Evolutionary conservation across 2,888 invertebrate genomes (phyloP), one percentile per base, ranked within the genome.

Genomic region (Sarcophaga subvicina): DNA sequence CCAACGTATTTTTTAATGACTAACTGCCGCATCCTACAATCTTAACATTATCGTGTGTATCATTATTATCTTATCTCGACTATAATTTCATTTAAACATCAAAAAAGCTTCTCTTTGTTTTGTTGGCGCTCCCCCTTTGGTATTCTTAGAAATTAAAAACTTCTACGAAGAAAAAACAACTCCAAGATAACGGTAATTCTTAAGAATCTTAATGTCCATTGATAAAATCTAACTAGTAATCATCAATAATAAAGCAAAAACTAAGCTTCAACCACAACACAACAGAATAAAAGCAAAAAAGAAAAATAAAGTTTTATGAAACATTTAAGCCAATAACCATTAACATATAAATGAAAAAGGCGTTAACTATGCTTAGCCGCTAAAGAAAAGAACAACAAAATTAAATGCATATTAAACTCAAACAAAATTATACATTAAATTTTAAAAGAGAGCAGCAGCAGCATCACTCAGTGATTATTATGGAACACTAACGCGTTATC

Each of bases 301-400:
- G 37, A 37, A 37, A 10, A 37, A 37, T 10, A 37, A 37, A 37
- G 37, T 37, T 37, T 37, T 37, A 8, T 37, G 10, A 37, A 37
- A 37, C 37, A 37, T 37, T 45, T 60, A 82, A 69, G 47, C 69
- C 27, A 4, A 22, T 64, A 62, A 71, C 63, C 63, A 83, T 83
- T 86, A 86, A 83, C 83, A 86, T 83, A 86, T 83, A 83, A 86
- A 86, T 83, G 79, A 76, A 86, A 83, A 80, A 83, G 79, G 83
- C 83, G 83, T 86, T 80, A 75, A 76, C 78, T 37, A 37, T 63
- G 27, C 37, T 59, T 71, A 86, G 27, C n/a, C 75, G 49, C 22
- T 22, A 45, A 85, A 64, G 69, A 79, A 76, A 84, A 45, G 60
- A 76, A 17, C n/a, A 80, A 75, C 62, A 80, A 54, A 62, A 79